phyloP scores from a whole-genome alignment of 2,888 invertebrate genomes.

The Lucinisca nassula region DNA sequence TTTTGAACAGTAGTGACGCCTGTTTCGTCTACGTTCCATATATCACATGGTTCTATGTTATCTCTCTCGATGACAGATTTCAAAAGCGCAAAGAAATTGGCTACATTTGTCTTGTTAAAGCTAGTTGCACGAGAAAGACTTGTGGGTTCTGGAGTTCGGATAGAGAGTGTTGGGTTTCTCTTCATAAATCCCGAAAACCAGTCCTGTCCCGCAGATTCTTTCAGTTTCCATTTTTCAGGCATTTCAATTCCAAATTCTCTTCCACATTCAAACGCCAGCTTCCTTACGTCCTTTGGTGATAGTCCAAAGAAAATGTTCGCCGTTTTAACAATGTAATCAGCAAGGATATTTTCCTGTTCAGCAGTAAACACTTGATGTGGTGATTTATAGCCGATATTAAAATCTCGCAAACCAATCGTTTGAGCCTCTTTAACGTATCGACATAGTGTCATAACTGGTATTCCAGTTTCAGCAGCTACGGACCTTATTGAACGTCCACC shows the following conservation, averaged over 20 bases:
- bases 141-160: conserved; percentile 3
- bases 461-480: not conserved
- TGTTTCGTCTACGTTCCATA: not conserved
- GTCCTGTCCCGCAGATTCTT: conserved; percentile 21
- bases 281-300: conserved; percentile 10
- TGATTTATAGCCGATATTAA: not conserved
- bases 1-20: not conserved
- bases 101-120: conserved; percentile 27
- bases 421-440: not conserved
- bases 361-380: conserved; percentile 34
- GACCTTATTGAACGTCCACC: not conserved
- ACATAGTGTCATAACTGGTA: not conserved
- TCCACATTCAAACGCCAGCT: conserved; percentile 14
- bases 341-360: conserved; percentile 24
- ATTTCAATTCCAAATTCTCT: not conserved
- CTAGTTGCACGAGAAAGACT: conserved; percentile 9
- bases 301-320: conserved; percentile 20
- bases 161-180: not conserved
- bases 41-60: not conserved
- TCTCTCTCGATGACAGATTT: conserved; percentile 25
- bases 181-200: conserved; percentile 39
- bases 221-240: no score
- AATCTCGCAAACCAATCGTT: not conserved
- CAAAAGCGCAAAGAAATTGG: conserved; percentile 7
- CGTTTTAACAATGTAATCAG: not conserved